Conservation (phyloP, 2,113 vertebrate genomes). For the Pachyramphus minor region DNA sequence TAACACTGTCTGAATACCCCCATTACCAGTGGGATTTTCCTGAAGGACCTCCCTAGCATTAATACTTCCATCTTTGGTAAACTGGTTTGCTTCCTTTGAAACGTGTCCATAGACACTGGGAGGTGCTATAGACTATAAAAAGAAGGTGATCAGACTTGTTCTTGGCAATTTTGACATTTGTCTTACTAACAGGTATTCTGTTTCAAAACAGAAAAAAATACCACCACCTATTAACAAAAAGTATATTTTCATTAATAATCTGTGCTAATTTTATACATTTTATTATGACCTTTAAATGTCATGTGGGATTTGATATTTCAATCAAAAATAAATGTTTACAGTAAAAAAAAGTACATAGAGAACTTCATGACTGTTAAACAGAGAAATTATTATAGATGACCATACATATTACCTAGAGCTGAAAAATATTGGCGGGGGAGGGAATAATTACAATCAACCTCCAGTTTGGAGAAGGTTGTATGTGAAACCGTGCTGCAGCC, state of each 20-base stretch:
- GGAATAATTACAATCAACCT: not conserved
- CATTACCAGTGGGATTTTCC: not conserved
- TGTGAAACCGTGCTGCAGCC: not conserved
- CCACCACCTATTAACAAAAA: not conserved
- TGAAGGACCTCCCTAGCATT: not conserved
- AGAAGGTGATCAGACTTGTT: not conserved
- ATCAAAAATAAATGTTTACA: not conserved
- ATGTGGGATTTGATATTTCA: not conserved
- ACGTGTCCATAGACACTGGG: not conserved
- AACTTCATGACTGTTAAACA: not conserved
- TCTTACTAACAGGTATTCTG: not conserved
- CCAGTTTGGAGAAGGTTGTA: not conserved
- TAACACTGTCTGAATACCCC: not conserved
- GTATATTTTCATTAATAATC: not conserved
- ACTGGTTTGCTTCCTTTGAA: not conserved
- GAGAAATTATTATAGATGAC: not conserved
- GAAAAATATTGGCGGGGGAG: not conserved
- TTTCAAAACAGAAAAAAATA: not conserved
- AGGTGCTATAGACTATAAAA: slow-evolving; percentile 52
- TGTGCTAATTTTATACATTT: not conserved
- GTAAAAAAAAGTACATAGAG: not conserved
- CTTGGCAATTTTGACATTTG: not conserved
- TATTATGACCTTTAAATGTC: not conserved
- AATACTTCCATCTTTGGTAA: not conserved
- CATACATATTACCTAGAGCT: not conserved